phyloP scores from a whole-genome alignment of 1,140 invertebrate species.

The Hyles vespertilio region DNA sequence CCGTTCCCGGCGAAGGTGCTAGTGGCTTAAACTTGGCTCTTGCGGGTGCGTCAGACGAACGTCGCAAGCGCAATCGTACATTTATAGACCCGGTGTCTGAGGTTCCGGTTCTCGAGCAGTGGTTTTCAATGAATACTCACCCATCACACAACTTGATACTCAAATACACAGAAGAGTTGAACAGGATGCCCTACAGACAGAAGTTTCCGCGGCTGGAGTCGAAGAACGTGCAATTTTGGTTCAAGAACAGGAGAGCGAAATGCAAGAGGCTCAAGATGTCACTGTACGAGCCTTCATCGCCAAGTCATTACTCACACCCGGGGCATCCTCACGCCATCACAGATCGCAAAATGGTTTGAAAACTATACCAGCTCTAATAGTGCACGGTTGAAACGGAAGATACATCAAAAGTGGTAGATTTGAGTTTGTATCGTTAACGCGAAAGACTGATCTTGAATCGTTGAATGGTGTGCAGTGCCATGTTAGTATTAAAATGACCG shows the following conservation, averaged over 20 bases:
- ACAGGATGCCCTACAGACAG: conserved; percentile 95
- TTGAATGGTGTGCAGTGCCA: conserved; percentile 68
- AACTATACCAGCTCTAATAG: not conserved
- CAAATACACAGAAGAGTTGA: conserved; percentile 97
- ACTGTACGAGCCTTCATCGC: conserved; percentile 80
- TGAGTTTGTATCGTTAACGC: conserved; percentile 39
- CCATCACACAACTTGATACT: conserved; percentile 97
- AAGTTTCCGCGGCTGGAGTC: conserved; percentile 97
- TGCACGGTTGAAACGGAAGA: not conserved
- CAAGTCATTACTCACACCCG: conserved; percentile 66
- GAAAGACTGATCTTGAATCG: conserved; percentile 68
- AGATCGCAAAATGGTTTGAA: conserved; percentile 64
- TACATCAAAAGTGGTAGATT: too few species aligned
- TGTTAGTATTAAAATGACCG: conserved; percentile 61
- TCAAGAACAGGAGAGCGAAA: conserved; percentile 97
- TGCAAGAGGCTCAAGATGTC: conserved; percentile 95
- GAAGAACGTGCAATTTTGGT: conserved; percentile 98
- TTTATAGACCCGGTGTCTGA: conserved; percentile 99
- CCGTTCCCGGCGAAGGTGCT: conserved; percentile 67
- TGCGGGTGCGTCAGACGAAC: conserved; percentile 84
- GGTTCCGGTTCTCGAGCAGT: conserved; percentile 96
- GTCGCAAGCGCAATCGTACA: conserved; percentile 95
- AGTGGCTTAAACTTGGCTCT: conserved; percentile 78
- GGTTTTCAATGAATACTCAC: conserved; percentile 98
- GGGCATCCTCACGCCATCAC: conserved; percentile 59